Base-by-base conservation (phyloP, 2,888 invertebrate genomes). In the Caenorhabditis sp. region DNA sequence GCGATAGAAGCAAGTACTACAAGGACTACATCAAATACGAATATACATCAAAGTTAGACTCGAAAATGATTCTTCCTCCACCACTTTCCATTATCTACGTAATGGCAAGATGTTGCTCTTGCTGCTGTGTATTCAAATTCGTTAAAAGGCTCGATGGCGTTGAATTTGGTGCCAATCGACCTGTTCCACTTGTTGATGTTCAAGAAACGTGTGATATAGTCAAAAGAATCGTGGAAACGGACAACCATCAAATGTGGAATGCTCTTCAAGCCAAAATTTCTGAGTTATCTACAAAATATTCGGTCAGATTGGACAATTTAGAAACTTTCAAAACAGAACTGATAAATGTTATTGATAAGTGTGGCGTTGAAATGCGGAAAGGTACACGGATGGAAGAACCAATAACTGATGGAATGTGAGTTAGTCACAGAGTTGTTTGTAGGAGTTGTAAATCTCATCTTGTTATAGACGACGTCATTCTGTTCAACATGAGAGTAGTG, bases 21-120 rank as follows among this genome's bases (percentile, higher is more conserved):
- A 24, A 31, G 14, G 70, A 62, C 23, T 70, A 66, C 31, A 57
- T 70, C 4, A 49, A 43, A 54, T 70, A 70, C 50, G 70, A 66
- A 19, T 65, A 70, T 17, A 43, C 43, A 43, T 43, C 43, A 17
- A 43, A 43, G 14, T 17, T 43, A n/a, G 65, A 65, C 14, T 65
- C 65, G 6, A 65, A 65, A 51, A 58, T 59, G 14, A 51, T 31
- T n/a, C 24, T 59, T 1, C 65, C 65, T 1, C 59, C 65, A 17
- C 65, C 65, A 14, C 19, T 54, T 10, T 65, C 65, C 1, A 31
- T 65, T 6, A 6, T 65, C 23, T 65, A 65, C 37, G 54, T 65
- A 0, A 0, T 65, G 21, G 0, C 27, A 27, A 58, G 54, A 51
- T 19, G 36, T 19, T 37, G 37, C 59, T 62, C 23, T 49, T 1